These are phyloP conservation scores for Neria commutata DNA, from an alignment of 2,888 invertebrate genomes.

Conservation along the genomic window DNA sequence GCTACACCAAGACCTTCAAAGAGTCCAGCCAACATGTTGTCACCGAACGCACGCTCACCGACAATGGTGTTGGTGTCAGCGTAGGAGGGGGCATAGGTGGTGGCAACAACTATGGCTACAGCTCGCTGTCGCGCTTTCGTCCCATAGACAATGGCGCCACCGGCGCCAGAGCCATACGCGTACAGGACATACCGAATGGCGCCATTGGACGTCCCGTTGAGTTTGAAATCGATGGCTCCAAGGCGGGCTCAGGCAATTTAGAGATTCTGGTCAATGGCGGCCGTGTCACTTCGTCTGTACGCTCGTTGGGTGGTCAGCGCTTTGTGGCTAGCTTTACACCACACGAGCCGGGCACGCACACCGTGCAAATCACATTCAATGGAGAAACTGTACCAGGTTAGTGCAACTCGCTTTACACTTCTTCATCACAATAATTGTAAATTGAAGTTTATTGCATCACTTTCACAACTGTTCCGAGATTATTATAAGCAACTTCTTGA, in stretches of 20 bases:
- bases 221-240: slow-evolving; percentile 95
- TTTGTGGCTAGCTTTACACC: slow-evolving; percentile 94
- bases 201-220: slow-evolving; percentile 89
- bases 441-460: no score
- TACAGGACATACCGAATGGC: slow-evolving; percentile 86
- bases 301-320: slow-evolving; percentile 85
- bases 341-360: slow-evolving; percentile 81
- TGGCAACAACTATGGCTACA: slow-evolving; percentile 47
- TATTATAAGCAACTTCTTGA: no score
- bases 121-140: slow-evolving; percentile 57
- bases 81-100: slow-evolving; percentile 26
- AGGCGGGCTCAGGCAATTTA: slow-evolving; percentile 95
- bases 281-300: slow-evolving; percentile 91
- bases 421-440: no score
- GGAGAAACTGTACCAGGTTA: slow-evolving; percentile 87
- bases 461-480: no score
- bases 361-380: slow-evolving; percentile 94
- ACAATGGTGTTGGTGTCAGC: slow-evolving; percentile 37
- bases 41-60: slow-evolving; percentile 49
- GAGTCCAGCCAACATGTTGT: slow-evolving; percentile 60
- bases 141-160: slow-evolving; percentile 67
- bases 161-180: slow-evolving; percentile 84
- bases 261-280: slow-evolving; percentile 96
- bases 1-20: slow-evolving; percentile 59
- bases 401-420: no score